Evolutionary conservation across 2,888 invertebrate genomes (phyloP).

Genomic region (Merodon equestris): DNA sequence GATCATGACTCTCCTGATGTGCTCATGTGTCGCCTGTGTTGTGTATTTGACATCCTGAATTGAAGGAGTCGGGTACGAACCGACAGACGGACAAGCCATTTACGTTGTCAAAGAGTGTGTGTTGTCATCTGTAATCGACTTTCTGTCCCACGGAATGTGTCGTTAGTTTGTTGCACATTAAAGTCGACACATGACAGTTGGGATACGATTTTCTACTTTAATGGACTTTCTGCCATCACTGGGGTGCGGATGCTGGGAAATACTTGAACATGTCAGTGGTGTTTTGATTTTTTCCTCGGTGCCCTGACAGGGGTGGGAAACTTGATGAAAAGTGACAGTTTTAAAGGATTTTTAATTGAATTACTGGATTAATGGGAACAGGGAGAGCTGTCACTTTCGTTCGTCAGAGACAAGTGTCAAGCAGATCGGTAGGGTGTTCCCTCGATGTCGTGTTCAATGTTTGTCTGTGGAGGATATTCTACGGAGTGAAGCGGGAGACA

Average conservation of each 20-base stretch:
- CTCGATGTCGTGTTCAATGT: too few species aligned
- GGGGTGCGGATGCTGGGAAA: too few species aligned
- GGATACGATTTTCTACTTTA: constrained; percentile 15
- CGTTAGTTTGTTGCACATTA: constrained; percentile 38
- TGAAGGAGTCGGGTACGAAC: too few species aligned
- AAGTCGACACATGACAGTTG: constrained; percentile 1
- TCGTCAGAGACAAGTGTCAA: constrained; percentile 11
- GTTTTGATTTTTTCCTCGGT: too few species aligned
- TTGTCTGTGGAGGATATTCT: too few species aligned
- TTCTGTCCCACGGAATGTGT: constrained; percentile 58
- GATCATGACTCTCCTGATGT: constrained; percentile 35
- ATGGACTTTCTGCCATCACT: constrained; percentile 40
- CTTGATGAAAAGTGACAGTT: constrained; percentile 58
- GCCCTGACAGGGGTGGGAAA: neutral
- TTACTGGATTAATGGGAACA: constrained; percentile 43
- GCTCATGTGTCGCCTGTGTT: constrained; percentile 17
- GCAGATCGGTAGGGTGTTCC: too few species aligned
- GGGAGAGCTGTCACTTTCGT: constrained; percentile 48
- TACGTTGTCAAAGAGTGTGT: constrained; percentile 37
- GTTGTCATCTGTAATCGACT: constrained; percentile 42
- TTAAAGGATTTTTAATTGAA: constrained; percentile 62
- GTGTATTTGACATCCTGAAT: too few species aligned
- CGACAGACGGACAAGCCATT: constrained; percentile 31
- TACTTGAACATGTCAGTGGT: too few species aligned
- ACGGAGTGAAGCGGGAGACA: too few species aligned